Evolutionary conservation across 2,888 invertebrate genomes (phyloP).

Genomic region (Philereme transversata): DNA sequence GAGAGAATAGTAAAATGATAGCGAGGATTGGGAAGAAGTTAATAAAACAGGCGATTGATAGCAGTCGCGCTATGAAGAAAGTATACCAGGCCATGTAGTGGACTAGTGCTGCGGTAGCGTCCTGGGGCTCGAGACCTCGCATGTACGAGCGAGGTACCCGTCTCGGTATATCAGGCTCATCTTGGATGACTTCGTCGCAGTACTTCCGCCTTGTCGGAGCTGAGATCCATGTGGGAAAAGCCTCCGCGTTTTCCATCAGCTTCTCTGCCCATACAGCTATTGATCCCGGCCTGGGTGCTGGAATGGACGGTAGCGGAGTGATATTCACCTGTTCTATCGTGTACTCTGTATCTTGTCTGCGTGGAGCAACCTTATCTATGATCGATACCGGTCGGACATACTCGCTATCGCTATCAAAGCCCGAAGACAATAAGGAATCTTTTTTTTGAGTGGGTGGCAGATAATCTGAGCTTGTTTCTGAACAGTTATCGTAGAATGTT

Average conservation of each 20-base stretch:
- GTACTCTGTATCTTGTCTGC: constrained; percentile 57
- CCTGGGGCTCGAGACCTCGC: constrained; percentile 89
- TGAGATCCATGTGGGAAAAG: constrained; percentile 78
- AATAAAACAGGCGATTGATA: constrained; percentile 88
- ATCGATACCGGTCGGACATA: constrained; percentile 68
- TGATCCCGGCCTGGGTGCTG: constrained; percentile 70
- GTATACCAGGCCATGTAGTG: constrained; percentile 91
- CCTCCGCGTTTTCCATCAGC: constrained; percentile 82
- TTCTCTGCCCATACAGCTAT: constrained; percentile 77
- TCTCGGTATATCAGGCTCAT: constrained; percentile 70
- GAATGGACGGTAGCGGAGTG: constrained; percentile 76
- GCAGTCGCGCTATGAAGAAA: constrained; percentile 88
- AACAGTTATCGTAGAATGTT: constrained; percentile 54
- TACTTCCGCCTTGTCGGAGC: constrained; percentile 74
- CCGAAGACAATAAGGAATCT: constrained; percentile 40
- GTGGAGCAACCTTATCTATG: constrained; percentile 69
- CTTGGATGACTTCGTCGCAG: constrained; percentile 57
- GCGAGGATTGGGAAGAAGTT: constrained; percentile 86
- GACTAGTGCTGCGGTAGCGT: constrained; percentile 87
- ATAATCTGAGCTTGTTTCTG: constrained; percentile 66
- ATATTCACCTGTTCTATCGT: constrained; percentile 72
- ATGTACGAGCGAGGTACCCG: constrained; percentile 77
- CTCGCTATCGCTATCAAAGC: constrained; percentile 67
- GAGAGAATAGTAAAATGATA: constrained; percentile 83
- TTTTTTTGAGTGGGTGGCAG: constrained; percentile 49